Evolutionary conservation across 2,797 vertebrate species (phyloP), one percentile per base, ranked within the genome.

Genomic region (Vultur gryphus): DNA sequence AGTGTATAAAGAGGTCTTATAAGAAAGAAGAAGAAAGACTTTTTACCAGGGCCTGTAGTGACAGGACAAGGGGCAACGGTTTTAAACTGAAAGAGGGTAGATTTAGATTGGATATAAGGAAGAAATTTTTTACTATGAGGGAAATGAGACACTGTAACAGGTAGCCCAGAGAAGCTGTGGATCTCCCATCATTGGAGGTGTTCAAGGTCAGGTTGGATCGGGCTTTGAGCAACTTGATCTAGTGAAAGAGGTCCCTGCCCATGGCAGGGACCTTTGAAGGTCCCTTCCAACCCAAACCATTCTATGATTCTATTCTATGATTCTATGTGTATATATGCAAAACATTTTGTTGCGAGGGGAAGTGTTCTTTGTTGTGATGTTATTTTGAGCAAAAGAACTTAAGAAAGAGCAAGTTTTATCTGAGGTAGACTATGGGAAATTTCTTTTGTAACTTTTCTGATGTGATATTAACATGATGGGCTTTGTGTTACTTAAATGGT

Each of bases 11-110:
- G 12, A 58, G 5, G 12, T 75, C 28, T 54, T 46, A 46, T 2
- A 41, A 59, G 39, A 75, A 73, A 59, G 28, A n/a, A 13, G 20
- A 48, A 48, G 10, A 44, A 44, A 51, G 24, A 61, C 14, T 46
- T 59, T 44, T 59, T 54, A 75, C 7, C 11, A 54, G 6, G 14
- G 3, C 6, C 35, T 61, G 20, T 62, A 76, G 54, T 35, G 20
- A 54, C 17, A 54, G 7, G 12, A 48, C 10, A 48, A 75, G 9
- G 4, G 4, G 9, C 5, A 69, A 61, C 1, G 1, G 4, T 48
- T 67, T 81, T 51, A 66, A 51, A 51, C 16, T 35, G 41, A 48
- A 54, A 52, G 9, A 75, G 6, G 2, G 17, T 31, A 31, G 17
- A 33, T 37, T 28, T 62, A 55, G 11, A 49, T n/a, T 49, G 29